Evolutionary conservation across 2,888 invertebrate genomes (phyloP), one percentile per base, ranked within the genome.

Genomic region (Psylliodes chrysocephalus): DNA sequence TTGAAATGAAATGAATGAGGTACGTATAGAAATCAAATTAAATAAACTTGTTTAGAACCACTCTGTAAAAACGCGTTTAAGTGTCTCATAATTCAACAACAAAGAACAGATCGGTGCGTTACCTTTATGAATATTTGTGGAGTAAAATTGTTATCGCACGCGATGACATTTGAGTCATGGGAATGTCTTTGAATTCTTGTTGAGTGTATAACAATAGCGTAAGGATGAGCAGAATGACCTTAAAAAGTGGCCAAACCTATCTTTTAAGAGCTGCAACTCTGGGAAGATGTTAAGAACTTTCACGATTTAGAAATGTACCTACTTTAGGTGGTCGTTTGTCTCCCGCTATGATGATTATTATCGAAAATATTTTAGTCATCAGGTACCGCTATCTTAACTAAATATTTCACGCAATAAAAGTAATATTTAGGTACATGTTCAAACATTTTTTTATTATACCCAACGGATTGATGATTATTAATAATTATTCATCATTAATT

Each of bases 101-200:
- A 55, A 55, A 55, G 55, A 54, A 18, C 28, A 38, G 14, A 38
- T 38, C 38, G 38, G 65, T 22, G 54, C 56, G 53, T 68, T 69
- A 69, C 66, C 65, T 73, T 74, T 71, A 71, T 69, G 67, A 70
- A 71, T 71, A 68, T 70, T 71, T 74, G 71, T 71, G 66, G 65
- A 72, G 72, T 66, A 70, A 69, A 68, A 67, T 55, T 65, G 68
- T 61, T 65, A 57, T 60, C 49, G 54, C 42, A n/a, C 51, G 56
- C 69, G 66, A 67, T 74, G 74, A 70, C 74, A 74, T 74, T 74
- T 74, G 66, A 68, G 64, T 64, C 67, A 66, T 68, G 72, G 66
- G 71, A 71, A 71, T 67, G 72, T 70, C 68, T 64, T 63, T 68
- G 62, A 66, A 66, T 51, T 59, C 59, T 55, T 53, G 64, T 51